Percentiles rank a stretch among this genome's conserved stretches.
Evolutionary conservation across 2,888 invertebrate species (phyloP).

Genomic region (Meteorus cinctellus): DNA sequence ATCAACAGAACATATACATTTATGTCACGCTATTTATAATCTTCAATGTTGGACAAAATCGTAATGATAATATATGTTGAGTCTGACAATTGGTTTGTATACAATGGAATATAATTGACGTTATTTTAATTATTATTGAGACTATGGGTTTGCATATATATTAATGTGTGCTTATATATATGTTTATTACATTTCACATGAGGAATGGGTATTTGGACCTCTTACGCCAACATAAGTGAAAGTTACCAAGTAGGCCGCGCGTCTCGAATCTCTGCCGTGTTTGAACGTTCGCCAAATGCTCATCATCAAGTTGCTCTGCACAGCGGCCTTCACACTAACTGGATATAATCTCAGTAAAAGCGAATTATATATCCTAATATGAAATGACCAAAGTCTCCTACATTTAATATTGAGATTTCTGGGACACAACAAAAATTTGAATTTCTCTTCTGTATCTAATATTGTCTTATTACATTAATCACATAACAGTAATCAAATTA

Average conservation of each 20-base stretch:
- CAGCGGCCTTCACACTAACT: slow-evolving; percentile 49
- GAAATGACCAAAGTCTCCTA: background rate
- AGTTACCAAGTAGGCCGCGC: slow-evolving; percentile 72
- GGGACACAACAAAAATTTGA: background rate
- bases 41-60: background rate
- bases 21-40: background rate
- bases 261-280: slow-evolving; percentile 60
- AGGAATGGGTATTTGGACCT: slow-evolving; percentile 62
- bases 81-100: background rate
- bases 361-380: slow-evolving; percentile 28
- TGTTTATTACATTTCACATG: slow-evolving; percentile 41
- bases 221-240: slow-evolving; percentile 72
- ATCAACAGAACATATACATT: background rate
- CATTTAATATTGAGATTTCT: background rate
- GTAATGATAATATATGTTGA: background rate
- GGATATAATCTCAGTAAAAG: slow-evolving; percentile 41
- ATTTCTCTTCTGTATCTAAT: background rate
- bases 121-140: slow-evolving; percentile 9
- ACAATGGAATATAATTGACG: background rate
- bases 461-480: background rate
- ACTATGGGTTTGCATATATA: background rate
- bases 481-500: background rate
- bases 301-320: slow-evolving; percentile 51
- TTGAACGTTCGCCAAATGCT: slow-evolving; percentile 68
- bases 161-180: background rate